These are phyloP conservation scores for Caenorhabditis sulstoni DNA, from an alignment of 2,888 invertebrate species.

Conservation along the genomic window DNA sequence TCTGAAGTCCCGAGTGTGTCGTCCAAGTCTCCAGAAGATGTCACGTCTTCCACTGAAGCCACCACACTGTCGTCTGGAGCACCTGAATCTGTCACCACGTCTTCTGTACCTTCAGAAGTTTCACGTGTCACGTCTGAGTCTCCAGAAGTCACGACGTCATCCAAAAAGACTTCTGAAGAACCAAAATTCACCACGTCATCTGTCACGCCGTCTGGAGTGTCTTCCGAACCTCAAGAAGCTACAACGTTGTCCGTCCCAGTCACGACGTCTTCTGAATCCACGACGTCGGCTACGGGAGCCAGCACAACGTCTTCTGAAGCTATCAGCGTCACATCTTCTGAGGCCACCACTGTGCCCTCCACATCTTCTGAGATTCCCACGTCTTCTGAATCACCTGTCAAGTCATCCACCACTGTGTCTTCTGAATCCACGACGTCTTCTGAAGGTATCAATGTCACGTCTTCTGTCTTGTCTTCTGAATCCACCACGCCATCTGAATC, in stretches of 20 bases:
- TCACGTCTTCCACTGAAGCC: not conserved
- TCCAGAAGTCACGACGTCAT: too few relatives aligned
- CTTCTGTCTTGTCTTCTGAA: constrained; percentile 3
- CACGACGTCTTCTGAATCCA: not conserved
- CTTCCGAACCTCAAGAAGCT: not conserved
- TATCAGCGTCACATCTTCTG: constrained; percentile 6
- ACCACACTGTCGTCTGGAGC: not conserved
- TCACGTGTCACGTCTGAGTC: not conserved
- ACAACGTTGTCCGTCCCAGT: not conserved
- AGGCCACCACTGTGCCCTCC: constrained; percentile 4
- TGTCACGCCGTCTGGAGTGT: not conserved
- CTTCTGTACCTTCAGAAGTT: not conserved
- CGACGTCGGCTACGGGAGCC: not conserved
- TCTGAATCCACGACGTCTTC: constrained; percentile 7
- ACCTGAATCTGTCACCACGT: not conserved
- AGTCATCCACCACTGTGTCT: not conserved
- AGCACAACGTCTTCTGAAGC: not conserved
- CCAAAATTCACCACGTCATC: not conserved
- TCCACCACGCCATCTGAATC: not conserved
- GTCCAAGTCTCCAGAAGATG: not conserved
- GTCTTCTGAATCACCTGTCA: not conserved
- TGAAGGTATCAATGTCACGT: not conserved
- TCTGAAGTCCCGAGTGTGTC: not conserved
- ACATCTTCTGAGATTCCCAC: constrained; percentile 4
- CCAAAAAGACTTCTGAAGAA: too few relatives aligned